phyloP scores from a whole-genome alignment of 2,797 vertebrate genomes.

The Oreochromis mossambicus region DNA sequence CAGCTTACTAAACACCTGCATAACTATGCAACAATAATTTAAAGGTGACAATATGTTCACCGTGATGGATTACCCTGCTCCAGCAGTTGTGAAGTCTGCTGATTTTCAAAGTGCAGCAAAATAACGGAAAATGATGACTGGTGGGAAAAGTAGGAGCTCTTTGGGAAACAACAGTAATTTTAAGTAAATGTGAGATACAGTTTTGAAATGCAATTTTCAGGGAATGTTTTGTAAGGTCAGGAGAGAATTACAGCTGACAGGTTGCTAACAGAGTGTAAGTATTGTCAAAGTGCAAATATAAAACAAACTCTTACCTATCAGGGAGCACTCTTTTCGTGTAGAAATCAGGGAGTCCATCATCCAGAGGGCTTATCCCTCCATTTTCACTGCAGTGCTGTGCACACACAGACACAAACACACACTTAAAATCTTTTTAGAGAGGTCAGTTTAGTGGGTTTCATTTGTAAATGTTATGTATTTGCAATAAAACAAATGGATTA shows the following conservation, averaged over 20 bases:
- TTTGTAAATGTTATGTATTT: constrained; percentile 43
- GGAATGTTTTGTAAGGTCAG: not conserved
- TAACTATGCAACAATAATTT: not conserved
- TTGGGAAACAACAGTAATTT: not conserved
- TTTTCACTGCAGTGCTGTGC: constrained; percentile 77
- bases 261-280: not conserved
- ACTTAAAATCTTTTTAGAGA: not conserved
- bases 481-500: constrained; percentile 53
- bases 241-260: not conserved
- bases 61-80: not conserved
- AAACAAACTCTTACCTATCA: constrained; percentile 67
- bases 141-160: not conserved
- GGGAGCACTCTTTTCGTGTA: constrained; percentile 83
- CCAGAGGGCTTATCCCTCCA: constrained; percentile 78
- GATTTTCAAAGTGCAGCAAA: not conserved
- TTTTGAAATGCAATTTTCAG: not conserved
- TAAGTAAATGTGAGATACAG: not conserved
- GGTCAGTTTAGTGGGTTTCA: constrained; percentile 8
- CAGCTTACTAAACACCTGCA: not conserved
- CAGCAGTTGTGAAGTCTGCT: not conserved
- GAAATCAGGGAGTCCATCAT: constrained; percentile 86
- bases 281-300: not conserved
- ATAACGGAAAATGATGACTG: not conserved
- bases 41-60: not conserved
- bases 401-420: constrained; percentile 1